Evolutionary conservation across 2,797 vertebrate genomes (phyloP), one percentile per base, ranked within the genome.

Genomic region (Pampus argenteus): DNA sequence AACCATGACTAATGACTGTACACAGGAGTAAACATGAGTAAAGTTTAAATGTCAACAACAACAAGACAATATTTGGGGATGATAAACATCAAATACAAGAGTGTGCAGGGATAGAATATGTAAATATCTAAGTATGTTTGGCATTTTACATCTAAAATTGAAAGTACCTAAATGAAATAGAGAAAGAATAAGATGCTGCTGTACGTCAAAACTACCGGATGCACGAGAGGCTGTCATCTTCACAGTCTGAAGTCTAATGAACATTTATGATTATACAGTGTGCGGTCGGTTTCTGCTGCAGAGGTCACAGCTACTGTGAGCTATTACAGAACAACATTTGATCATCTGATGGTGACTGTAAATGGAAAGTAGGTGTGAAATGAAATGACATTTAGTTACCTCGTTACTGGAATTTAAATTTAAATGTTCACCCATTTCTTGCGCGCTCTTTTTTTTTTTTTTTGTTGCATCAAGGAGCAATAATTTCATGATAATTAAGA

Each of bases 1-100:
- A 94, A 94, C 92, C 88, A 84, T 94, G 93, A 95, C 91, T 93
- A 92, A 94, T 94, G 90, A 89, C 91, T 90, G 90, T 93, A 94
- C 88, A 84, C 78, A 64, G 4, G 28, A 80, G 84, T 89, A 91
- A 87, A 90, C 85, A 86, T 48, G 82, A 87, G 85, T 81, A 67
- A 83, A 88, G 86, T 81, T 89, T 88, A 50, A 91, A 89, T 71
- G 72, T 88, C 88, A 85, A 86, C 57, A 87, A 86, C 79, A 86
- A 81, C 58, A 83, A 74, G 26, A 47, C 61, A 23, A 38, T 73
- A 80, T 75, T 68, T 78, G 11, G 71, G 42, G 10, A 26, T 3
- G 15, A 44, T 61, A 81, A 74, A 76, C 58, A 82, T 55, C 29
- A 76, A 65, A 59, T 52, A 23, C 47, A 71, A 70, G 18, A 6